Evolutionary conservation across 2,888 invertebrate genomes (phyloP).

Genomic region (Sycophila texana): DNA sequence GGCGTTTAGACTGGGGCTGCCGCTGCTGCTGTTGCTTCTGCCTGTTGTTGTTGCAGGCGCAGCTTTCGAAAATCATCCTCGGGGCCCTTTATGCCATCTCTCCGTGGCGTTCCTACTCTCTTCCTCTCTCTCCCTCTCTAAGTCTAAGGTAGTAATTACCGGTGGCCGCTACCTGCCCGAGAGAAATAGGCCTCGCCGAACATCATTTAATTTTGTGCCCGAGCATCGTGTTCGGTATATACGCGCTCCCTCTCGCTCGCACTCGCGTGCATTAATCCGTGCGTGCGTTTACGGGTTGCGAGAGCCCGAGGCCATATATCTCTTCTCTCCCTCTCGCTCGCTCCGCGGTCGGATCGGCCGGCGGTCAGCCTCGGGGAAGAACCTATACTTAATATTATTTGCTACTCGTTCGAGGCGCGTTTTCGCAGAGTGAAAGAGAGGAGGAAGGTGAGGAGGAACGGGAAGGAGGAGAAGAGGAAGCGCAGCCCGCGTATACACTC

Average conservation of each 20-base stretch:
- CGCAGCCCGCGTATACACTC: background rate
- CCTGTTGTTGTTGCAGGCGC: conserved; percentile 28
- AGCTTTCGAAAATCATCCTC: conserved; percentile 50
- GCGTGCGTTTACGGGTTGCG: conserved; percentile 60
- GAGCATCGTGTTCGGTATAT: conserved; percentile 38
- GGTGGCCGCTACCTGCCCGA: conserved; percentile 75
- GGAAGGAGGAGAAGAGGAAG: conserved; percentile 42
- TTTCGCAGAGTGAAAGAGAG: conserved; percentile 35
- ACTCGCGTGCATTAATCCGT: conserved; percentile 55
- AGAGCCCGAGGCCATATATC: conserved; percentile 67
- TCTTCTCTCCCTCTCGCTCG: conserved; percentile 58
- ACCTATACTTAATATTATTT: conserved; percentile 76
- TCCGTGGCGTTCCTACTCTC: conserved; percentile 42
- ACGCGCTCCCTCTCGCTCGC: conserved; percentile 39
- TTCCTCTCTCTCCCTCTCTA: conserved; percentile 51
- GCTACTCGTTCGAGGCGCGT: conserved; percentile 68
- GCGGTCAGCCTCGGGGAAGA: conserved; percentile 60
- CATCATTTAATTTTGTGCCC: conserved; percentile 74
- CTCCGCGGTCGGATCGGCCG: conserved; percentile 26
- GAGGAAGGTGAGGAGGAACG: conserved; percentile 23
- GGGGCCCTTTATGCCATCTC: conserved; percentile 56
- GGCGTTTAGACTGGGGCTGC: conserved; percentile 24
- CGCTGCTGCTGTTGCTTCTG: conserved; percentile 5
- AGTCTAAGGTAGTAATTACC: conserved; percentile 74
- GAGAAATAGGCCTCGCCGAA: conserved; percentile 73